A percentile compares a stretch with the other conserved stretches of the same genome.
Evolutionary conservation across 1,140 invertebrate species (phyloP).

Genomic region (Pachypeltis micranthus): DNA sequence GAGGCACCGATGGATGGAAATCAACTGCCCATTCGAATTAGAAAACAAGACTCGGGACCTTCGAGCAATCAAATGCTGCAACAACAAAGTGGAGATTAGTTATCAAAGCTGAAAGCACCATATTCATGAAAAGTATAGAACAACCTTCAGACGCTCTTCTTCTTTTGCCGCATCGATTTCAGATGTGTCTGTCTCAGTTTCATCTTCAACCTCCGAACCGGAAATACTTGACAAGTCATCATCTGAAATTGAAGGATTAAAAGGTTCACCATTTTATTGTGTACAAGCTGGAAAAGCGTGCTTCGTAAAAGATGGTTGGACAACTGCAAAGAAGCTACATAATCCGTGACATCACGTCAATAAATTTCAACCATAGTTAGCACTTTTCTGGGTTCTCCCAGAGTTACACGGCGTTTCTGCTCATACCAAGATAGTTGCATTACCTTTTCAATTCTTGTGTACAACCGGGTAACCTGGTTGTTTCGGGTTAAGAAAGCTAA

Average conservation of each 20-base stretch:
- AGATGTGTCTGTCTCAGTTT: slow-evolving; percentile 33
- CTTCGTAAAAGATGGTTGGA: no score
- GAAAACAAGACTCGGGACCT: slow-evolving; percentile 61
- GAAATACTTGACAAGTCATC: slow-evolving; percentile 66
- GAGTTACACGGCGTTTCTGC: no score
- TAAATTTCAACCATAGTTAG: no score
- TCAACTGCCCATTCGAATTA: slow-evolving; percentile 50
- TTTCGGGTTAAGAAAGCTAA: no score
- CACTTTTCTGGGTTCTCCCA: no score
- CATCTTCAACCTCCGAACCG: slow-evolving; percentile 47
- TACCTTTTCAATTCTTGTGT: no score
- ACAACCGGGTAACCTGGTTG: no score
- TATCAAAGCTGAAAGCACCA: neutral
- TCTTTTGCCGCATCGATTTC: slow-evolving; percentile 26
- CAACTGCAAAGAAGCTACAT: no score
- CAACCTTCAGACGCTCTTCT: slow-evolving; percentile 28
- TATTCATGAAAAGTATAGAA: neutral
- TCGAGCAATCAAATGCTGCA: slow-evolving; percentile 40
- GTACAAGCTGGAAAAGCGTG: no score
- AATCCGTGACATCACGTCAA: no score
- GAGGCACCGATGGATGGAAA: slow-evolving; percentile 60
- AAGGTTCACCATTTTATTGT: neutral
- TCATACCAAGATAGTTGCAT: no score
- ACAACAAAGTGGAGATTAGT: neutral
- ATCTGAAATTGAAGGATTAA: neutral